Conservation (phyloP, 2,113 vertebrate species). For the Oxyruncus cristatus region DNA sequence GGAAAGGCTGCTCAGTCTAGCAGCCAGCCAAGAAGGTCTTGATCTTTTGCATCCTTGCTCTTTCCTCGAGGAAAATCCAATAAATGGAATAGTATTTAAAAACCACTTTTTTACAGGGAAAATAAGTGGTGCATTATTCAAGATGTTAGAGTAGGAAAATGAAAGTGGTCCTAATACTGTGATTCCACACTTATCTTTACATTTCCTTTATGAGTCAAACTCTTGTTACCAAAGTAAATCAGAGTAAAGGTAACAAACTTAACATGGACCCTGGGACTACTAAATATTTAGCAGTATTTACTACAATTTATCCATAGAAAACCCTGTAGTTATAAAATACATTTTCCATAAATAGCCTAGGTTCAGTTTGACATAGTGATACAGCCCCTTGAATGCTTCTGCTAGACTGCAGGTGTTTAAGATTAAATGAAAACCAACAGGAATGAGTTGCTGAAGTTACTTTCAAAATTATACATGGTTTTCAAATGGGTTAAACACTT, state of each 20-base stretch:
- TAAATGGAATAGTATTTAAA: background rate
- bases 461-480: background rate
- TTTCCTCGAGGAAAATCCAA: background rate
- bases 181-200: background rate
- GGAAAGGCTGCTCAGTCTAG: background rate
- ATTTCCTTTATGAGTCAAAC: background rate
- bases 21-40: background rate
- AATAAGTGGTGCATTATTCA: background rate
- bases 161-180: background rate
- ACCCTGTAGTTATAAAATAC: background rate
- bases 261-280: background rate
- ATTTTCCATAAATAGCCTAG: background rate
- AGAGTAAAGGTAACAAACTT: background rate
- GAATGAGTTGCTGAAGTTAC: background rate
- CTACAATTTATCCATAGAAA: background rate
- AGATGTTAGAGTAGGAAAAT: background rate
- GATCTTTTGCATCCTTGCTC: background rate
- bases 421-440: background rate
- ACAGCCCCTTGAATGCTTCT: background rate
- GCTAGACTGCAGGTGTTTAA: background rate
- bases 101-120: background rate
- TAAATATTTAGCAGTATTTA: background rate
- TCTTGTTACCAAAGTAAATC: background rate
- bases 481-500: background rate
- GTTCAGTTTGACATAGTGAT: background rate